Evolutionary conservation across 1,140 invertebrate species (phyloP).

Genomic region (Sycophaga agraensis): DNA sequence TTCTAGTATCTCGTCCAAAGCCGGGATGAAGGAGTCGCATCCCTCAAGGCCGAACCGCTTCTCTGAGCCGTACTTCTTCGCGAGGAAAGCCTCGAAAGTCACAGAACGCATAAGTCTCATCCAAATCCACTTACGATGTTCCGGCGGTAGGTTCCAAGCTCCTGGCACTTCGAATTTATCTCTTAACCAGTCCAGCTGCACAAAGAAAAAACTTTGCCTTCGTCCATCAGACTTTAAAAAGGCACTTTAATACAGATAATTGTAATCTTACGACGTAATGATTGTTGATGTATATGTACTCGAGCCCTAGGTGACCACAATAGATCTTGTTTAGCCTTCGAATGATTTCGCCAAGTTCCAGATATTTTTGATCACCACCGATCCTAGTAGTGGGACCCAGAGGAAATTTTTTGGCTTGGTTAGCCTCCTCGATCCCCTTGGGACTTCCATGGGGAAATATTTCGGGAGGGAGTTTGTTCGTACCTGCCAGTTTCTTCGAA

Average conservation of each 20-base stretch:
- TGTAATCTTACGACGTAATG: conserved; percentile 46
- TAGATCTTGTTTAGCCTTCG: conserved; percentile 71
- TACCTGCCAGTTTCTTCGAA: conserved; percentile 42
- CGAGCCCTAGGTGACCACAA: conserved; percentile 73
- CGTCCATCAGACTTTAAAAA: no score
- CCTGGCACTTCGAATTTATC: conserved; percentile 78
- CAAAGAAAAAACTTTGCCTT: no score
- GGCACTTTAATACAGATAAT: no score
- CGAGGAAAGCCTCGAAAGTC: conserved; percentile 84
- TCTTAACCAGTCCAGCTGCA: conserved; percentile 76
- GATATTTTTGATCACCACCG: conserved; percentile 61
- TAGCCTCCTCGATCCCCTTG: conserved; percentile 62
- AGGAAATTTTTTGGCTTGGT: conserved; percentile 69
- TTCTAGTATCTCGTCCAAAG: conserved; percentile 88
- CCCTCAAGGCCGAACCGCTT: conserved; percentile 93
- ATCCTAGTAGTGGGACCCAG: conserved; percentile 71
- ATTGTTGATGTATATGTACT: conserved; percentile 88
- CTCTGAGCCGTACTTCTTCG: conserved; percentile 86
- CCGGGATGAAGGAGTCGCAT: conserved; percentile 85
- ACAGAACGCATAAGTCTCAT: conserved; percentile 73
- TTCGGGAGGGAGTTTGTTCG: conserved; percentile 38
- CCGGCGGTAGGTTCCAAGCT: conserved; percentile 64
- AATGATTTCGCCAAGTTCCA: conserved; percentile 75
- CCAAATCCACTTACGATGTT: conserved; percentile 74
- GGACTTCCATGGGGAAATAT: conserved; percentile 48